These are phyloP conservation scores for Sebastes oblongus DNA, from an alignment of 2,797 vertebrate species.

Conservation along the genomic window DNA sequence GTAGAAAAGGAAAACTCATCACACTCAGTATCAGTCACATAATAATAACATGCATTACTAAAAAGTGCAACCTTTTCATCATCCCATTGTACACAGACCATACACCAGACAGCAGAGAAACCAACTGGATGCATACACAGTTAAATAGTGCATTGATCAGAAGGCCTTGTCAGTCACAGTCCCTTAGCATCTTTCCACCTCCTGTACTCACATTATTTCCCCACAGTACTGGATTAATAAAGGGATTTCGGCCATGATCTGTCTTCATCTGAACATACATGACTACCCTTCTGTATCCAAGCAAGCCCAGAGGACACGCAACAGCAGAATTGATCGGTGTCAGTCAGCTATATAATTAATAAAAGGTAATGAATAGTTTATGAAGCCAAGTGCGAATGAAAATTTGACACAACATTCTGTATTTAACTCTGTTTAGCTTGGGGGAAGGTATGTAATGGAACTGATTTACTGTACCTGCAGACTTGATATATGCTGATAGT, in stretches of 20 bases:
- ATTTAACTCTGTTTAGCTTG: slow-evolving; percentile 3
- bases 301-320: slow-evolving; percentile 24
- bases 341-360: slow-evolving; percentile 33
- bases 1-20: slow-evolving; percentile 31
- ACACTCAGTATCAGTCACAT: slow-evolving; percentile 34
- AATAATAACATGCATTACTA: slow-evolving; percentile 50
- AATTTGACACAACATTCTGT: slow-evolving; percentile 10
- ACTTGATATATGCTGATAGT: slow-evolving; percentile 11
- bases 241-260: slow-evolving; percentile 31
- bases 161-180: slow-evolving; percentile 31
- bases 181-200: slow-evolving; percentile 17
- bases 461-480: background rate
- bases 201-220: slow-evolving; percentile 38
- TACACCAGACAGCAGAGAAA: slow-evolving; percentile 9
- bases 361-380: slow-evolving; percentile 50
- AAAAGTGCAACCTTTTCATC: slow-evolving; percentile 36
- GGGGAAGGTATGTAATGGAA: slow-evolving; percentile 2
- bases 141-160: slow-evolving; percentile 59
- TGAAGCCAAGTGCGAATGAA: slow-evolving; percentile 30
- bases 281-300: slow-evolving; percentile 10
- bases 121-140: slow-evolving; percentile 14
- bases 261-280: slow-evolving; percentile 24
- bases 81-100: background rate
- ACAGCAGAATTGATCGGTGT: slow-evolving; percentile 39
- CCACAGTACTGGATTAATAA: slow-evolving; percentile 17